Base-by-base conservation (phyloP, 2,888 invertebrate species). In the Caenorhabditis imperialis region DNA sequence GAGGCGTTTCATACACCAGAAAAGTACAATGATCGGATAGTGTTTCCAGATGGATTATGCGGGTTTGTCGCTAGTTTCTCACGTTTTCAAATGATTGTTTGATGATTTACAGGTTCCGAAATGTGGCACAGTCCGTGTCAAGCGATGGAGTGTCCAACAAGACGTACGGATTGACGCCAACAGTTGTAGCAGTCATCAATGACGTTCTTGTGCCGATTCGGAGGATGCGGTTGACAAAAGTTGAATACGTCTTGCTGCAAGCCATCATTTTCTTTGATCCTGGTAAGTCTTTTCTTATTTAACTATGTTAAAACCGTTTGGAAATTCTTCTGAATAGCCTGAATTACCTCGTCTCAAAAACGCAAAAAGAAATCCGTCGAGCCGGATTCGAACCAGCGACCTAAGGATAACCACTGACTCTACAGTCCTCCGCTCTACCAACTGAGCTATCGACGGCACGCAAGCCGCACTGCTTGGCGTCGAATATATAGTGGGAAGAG, bases 121-220 rank as follows among this genome's bases (percentile, higher is more conserved):
- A 87, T 55, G 78, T 86, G 45, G 65, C 74, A 58, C 55, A 77
- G 50, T 54, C 75, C 37, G 35, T 62, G 8, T 60, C 76, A 0
- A 54, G 45, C 8, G 77, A 77, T 35, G 77, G 47, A 4, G 73
- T 69, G 1, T 63, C 73, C 1, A 69, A 27, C 10, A 79, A 79
- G 38, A 71, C 80, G 1, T 80, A 53, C 47, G 86, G 86, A 2
- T 54, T 87, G 47, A 87, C 86, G 18, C 87, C 87, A 12, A 87
- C 87, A 4, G 87, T 87, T 7, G 87, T 87, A 7, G 85, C 87
- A 23, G 87, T 87, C 4, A 87, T 87, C 48, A 87, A 87, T 77
- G 79, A 86, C 61, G 84, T 86, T 35, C 62, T 86, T 20, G 79
- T 84, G 5, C 87, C 87, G n/a, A 87, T 87, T 42, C 44, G 87